Conservation (phyloP, 2,797 vertebrate genomes). For the Erithacus rubecula region DNA sequence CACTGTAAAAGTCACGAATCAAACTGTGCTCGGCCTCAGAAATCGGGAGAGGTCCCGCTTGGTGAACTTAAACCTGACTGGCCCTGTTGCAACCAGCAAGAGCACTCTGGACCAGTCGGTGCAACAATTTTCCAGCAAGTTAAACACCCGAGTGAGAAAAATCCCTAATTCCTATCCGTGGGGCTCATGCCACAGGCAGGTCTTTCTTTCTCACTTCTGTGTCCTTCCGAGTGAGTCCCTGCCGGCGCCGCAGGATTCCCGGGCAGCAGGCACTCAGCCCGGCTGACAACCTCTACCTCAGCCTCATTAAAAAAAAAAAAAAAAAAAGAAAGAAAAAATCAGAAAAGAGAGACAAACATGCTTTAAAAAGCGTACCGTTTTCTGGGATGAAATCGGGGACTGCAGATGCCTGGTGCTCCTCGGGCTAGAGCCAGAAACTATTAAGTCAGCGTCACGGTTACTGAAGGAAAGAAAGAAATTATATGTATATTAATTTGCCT, state of each 20-base stretch:
- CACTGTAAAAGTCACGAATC: background rate
- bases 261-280: background rate
- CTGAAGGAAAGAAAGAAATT: background rate
- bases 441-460: background rate
- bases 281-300: background rate
- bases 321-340: background rate
- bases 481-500: background rate
- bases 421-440: background rate
- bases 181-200: background rate
- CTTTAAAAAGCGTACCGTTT: background rate
- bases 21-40: background rate
- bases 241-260: fast-evolving
- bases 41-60: background rate
- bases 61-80: background rate
- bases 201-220: background rate
- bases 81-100: background rate
- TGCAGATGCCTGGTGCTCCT: background rate
- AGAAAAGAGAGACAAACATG: background rate
- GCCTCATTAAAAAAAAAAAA: background rate
- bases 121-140: background rate
- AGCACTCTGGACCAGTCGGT: background rate
- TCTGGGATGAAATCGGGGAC: background rate
- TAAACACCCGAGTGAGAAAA: background rate
- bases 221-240: background rate
- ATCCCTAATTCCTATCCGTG: fast-evolving